Conservation (phyloP, 2,113 vertebrate genomes). For the Macrotus californicus region DNA sequence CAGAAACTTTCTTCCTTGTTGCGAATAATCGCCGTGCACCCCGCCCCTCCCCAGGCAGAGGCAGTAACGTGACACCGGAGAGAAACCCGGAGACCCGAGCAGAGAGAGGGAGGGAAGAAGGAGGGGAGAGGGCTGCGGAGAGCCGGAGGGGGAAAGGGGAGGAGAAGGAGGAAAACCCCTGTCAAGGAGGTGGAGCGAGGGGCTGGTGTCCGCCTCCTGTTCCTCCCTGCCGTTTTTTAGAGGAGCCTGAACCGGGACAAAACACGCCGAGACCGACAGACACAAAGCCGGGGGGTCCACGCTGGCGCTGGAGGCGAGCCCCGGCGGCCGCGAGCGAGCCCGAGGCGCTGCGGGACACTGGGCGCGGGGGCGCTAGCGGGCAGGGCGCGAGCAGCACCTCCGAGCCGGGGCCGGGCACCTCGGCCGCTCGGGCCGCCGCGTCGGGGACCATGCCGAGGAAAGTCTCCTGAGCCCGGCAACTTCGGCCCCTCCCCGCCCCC, state of each 20-base stretch:
- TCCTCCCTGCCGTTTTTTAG: slow-evolving; percentile 49
- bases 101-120: slow-evolving; percentile 47
- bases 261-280: slow-evolving; percentile 47
- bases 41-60: slow-evolving; percentile 13
- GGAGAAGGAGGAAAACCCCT: slow-evolving; percentile 58
- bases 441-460: slow-evolving; percentile 55
- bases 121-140: slow-evolving; percentile 42
- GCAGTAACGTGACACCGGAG: slow-evolving; percentile 67
- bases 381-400: neutral
- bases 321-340: slow-evolving; percentile 41
- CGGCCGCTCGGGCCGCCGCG: slow-evolving; percentile 46
- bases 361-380: slow-evolving; percentile 29
- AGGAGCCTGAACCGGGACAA: slow-evolving; percentile 61
- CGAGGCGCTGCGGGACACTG: slow-evolving; percentile 36
- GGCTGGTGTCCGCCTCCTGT: slow-evolving; percentile 74
- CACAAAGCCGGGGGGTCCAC: slow-evolving; percentile 69
- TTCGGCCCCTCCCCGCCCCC: slow-evolving; percentile 63
- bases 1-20: slow-evolving; percentile 67
- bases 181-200: slow-evolving; percentile 68
- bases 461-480: slow-evolving; percentile 62
- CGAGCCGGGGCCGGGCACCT: slow-evolving; percentile 33
- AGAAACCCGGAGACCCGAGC: neutral
- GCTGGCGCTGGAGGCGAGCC: slow-evolving; percentile 67
- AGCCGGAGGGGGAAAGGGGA: slow-evolving; percentile 43
- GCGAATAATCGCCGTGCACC: slow-evolving; percentile 10